Percentiles rank a stretch among this genome's conserved stretches.
Evolutionary conservation across 1,140 invertebrate genomes (phyloP).

Genomic region (Sipha flava): DNA sequence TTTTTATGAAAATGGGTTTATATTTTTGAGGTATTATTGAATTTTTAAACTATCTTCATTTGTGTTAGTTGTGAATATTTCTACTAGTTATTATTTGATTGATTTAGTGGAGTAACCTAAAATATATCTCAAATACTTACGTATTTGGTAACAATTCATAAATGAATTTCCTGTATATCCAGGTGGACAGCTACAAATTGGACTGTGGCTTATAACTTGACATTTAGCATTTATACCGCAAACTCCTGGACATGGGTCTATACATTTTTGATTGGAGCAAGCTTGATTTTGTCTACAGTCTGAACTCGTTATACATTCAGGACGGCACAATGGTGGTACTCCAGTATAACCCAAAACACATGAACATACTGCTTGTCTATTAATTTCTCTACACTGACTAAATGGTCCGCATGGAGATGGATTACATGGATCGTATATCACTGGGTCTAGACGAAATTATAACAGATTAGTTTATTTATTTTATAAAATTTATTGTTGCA

Average conservation of each 20-base stretch:
- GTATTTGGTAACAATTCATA: conserved; percentile 50
- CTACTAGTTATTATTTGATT: background rate
- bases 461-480: background rate
- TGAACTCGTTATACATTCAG: conserved; percentile 49
- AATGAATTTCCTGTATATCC: conserved; percentile 66
- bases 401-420: conserved; percentile 62
- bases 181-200: conserved; percentile 56
- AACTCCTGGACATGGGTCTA: conserved; percentile 49
- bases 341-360: conserved; percentile 46
- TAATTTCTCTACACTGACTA: conserved; percentile 52
- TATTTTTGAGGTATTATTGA: conserved; percentile 45
- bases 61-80: no score
- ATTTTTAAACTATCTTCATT: conserved; percentile 34
- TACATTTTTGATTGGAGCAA: conserved; percentile 51
- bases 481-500: background rate
- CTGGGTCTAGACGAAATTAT: conserved; percentile 43
- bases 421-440: conserved; percentile 47
- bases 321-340: conserved; percentile 46
- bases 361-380: conserved; percentile 51
- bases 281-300: conserved; percentile 49
- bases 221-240: conserved; percentile 57
- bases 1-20: no score
- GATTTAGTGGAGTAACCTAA: background rate
- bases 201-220: conserved; percentile 56
- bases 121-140: conserved; percentile 45